Evolutionary conservation across 2,113 vertebrate genomes (phyloP).

Genomic region (Neotoma lepida): DNA sequence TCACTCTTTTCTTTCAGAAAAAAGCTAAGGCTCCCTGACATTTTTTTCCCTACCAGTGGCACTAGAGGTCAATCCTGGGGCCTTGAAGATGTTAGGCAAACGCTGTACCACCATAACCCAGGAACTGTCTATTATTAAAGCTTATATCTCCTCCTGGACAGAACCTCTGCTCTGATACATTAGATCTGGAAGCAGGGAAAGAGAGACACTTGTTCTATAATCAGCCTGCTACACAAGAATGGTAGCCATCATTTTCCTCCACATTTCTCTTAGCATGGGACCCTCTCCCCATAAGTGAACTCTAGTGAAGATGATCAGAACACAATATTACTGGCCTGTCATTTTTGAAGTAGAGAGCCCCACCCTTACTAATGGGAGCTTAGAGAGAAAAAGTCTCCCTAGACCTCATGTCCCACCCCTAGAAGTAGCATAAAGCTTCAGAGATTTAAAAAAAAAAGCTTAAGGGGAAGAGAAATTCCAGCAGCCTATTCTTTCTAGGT

Average conservation of each 20-base stretch:
- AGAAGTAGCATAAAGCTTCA: not conserved
- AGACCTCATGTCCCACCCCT: not conserved
- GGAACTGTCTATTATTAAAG: constrained; percentile 10
- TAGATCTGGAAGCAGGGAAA: not conserved
- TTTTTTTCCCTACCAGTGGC: not conserved
- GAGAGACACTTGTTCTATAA: not conserved
- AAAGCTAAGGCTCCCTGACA: not conserved
- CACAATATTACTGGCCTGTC: not conserved
- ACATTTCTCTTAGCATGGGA: not conserved
- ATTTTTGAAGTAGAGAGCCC: not conserved
- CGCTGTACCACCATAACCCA: not conserved
- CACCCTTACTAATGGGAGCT: not conserved
- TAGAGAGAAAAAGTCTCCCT: not conserved
- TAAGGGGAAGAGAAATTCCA: not conserved
- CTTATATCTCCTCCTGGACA: not conserved
- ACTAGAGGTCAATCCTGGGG: not conserved
- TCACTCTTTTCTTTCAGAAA: constrained; percentile 40
- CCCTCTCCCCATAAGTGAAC: not conserved
- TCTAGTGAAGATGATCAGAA: not conserved
- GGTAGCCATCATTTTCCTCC: not conserved
- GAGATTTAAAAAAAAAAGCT: not conserved
- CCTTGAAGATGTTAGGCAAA: not conserved
- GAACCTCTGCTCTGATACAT: not conserved
- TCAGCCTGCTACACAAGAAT: not conserved
- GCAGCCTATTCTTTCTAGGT: not conserved